These are phyloP conservation scores for Megaustenia siamemsis DNA, from an alignment of 2,888 invertebrate genomes.

Conservation along the genomic window DNA sequence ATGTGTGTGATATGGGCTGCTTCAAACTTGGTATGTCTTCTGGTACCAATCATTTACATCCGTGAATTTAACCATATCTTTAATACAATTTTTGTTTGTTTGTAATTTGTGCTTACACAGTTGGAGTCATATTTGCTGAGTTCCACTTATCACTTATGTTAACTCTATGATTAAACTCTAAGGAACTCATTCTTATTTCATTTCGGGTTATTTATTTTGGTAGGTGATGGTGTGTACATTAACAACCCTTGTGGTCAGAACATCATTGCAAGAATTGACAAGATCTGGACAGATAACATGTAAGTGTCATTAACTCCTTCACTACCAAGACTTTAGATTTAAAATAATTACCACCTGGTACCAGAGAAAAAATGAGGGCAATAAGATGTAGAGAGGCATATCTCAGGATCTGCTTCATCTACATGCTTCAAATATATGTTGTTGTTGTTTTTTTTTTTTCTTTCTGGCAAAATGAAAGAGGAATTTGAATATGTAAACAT, in stretches of 20 bases:
- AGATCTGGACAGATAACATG: conserved; percentile 95
- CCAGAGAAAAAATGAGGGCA: no score
- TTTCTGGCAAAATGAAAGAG: no score
- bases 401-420: no score
- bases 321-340: no score
- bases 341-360: no score
- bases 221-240: conserved; percentile 95
- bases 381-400: no score
- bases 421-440: no score
- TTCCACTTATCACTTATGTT: background rate
- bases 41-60: background rate
- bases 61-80: background rate
- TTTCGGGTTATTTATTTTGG: background rate
- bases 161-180: background rate
- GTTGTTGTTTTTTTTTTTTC: no score
- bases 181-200: background rate
- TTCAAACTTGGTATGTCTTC: conserved; percentile 79
- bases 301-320: conserved; percentile 82
- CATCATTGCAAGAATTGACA: conserved; percentile 94
- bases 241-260: conserved; percentile 90
- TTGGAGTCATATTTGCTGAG: background rate
- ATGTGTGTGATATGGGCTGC: conserved; percentile 86
- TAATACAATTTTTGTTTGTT: background rate
- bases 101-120: background rate
- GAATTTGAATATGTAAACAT: no score